Percentiles rank a stretch among this genome's conserved stretches.
phyloP scores from a whole-genome alignment of 1,140 invertebrate genomes.

The Dinoponera quadriceps region DNA sequence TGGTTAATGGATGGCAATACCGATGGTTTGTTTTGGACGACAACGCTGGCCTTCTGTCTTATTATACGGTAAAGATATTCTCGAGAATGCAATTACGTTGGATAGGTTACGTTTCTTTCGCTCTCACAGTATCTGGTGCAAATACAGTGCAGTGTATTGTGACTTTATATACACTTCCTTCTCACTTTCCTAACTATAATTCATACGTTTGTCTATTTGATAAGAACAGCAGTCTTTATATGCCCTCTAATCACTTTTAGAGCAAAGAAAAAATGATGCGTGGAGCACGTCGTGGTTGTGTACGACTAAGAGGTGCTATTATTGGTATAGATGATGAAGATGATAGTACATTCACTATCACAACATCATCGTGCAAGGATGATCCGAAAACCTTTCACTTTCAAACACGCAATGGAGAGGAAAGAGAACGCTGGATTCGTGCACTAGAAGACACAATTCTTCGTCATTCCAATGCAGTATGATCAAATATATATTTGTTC shows the following conservation, averaged over 20 bases:
- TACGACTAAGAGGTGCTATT: conserved; percentile 96
- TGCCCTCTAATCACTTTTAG: conserved; percentile 84
- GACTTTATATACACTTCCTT: background rate
- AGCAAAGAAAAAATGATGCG: conserved; percentile 99
- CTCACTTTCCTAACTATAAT: background rate
- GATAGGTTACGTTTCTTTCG: too few relatives aligned
- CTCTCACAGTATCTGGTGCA: background rate
- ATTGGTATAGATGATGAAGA: conserved; percentile 99
- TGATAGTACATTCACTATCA: conserved; percentile 99
- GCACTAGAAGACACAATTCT: conserved; percentile 97
- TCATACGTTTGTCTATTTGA: too few relatives aligned
- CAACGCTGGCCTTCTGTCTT: conserved; percentile 96
- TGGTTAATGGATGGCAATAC: conserved; percentile 99
- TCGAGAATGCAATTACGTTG: background rate
- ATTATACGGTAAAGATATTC: conserved; percentile 93
- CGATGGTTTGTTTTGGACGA: conserved; percentile 99
- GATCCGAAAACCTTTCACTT: conserved; percentile 99
- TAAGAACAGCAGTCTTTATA: background rate
- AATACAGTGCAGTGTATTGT: background rate
- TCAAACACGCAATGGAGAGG: conserved; percentile 95
- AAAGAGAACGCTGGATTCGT: conserved; percentile 97
- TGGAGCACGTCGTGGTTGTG: conserved; percentile 97
- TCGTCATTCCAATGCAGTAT: conserved; percentile 90
- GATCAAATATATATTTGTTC: background rate
- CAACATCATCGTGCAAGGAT: conserved; percentile 88